Percentiles rank a stretch among this genome's conserved stretches.
These are phyloP conservation scores for Tuberolachnus salignus DNA, from an alignment of 2,888 invertebrate species.

Conservation along the genomic window DNA sequence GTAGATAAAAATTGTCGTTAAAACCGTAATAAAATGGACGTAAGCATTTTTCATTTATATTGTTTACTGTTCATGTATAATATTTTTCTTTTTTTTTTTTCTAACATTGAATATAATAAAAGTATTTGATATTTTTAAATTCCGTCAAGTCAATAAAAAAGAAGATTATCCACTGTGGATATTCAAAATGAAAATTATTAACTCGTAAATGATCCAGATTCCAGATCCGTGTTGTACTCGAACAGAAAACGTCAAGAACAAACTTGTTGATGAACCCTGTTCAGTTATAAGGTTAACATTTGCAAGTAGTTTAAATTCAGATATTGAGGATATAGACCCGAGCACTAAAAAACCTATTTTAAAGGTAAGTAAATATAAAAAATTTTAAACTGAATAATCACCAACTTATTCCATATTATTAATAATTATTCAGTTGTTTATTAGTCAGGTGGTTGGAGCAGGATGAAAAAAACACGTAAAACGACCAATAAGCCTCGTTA, in stretches of 20 bases:
- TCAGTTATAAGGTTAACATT: not conserved
- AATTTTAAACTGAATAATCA: too few relatives aligned
- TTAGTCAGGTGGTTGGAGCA: too few relatives aligned
- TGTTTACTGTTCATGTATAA: slow-evolving; percentile 11
- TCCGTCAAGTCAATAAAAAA: not conserved
- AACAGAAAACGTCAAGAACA: not conserved
- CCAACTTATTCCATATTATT: too few relatives aligned
- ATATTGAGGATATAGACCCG: not conserved
- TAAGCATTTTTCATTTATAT: not conserved
- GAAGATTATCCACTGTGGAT: slow-evolving; percentile 4
- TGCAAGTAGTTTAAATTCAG: slow-evolving; percentile 4
- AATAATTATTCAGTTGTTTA: too few relatives aligned
- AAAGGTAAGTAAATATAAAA: slow-evolving; percentile 6
- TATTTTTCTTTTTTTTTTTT: slow-evolving; percentile 19
- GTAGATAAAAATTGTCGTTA: too few relatives aligned
- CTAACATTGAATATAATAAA: slow-evolving; percentile 9
- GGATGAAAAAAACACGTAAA: too few relatives aligned
- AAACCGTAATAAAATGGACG: too few relatives aligned
- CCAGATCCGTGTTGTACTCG: too few relatives aligned
- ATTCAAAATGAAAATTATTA: too few relatives aligned
- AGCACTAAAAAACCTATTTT: not conserved
- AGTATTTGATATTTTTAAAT: slow-evolving; percentile 24
- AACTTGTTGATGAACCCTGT: too few relatives aligned
- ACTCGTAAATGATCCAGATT: too few relatives aligned
- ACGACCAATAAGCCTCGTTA: too few relatives aligned